Conservation (phyloP, 2,888 invertebrate genomes). For the Drosophila putrida region DNA sequence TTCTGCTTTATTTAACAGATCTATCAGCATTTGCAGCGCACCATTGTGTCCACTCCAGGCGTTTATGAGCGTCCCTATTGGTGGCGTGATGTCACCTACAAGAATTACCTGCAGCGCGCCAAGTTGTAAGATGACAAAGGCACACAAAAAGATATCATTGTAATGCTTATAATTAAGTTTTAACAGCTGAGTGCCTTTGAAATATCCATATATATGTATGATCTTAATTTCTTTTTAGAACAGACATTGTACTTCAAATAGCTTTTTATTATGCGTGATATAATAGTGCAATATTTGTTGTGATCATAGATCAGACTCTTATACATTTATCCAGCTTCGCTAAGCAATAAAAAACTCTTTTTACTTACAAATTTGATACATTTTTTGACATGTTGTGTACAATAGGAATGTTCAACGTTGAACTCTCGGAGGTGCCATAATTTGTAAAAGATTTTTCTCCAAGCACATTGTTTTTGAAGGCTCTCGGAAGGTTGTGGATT, state of each 20-base stretch:
- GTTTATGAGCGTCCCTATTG: constrained; percentile 90
- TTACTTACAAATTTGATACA: constrained; percentile 4
- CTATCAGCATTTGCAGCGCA: constrained; percentile 90
- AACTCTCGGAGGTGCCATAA: not conserved
- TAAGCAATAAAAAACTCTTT: constrained; percentile 2
- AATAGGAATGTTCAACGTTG: not conserved
- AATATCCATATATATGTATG: constrained; percentile 1
- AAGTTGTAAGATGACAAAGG: constrained; percentile 72
- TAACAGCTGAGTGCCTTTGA: constrained; percentile 29
- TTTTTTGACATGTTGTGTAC: not conserved
- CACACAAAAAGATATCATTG: not conserved
- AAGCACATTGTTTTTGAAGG: too few species aligned
- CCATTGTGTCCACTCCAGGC: constrained; percentile 88
- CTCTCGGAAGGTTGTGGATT: too few species aligned
- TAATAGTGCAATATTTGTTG: constrained; percentile 32
- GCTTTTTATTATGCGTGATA: constrained; percentile 30
- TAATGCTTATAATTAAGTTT: constrained; percentile 23
- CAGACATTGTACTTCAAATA: constrained; percentile 8
- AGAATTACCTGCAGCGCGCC: constrained; percentile 79
- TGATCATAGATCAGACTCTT: constrained; percentile 20
- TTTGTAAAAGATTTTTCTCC: too few species aligned
- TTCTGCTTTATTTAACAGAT: constrained; percentile 86
- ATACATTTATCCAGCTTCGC: constrained; percentile 9
- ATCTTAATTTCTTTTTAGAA: constrained; percentile 12
- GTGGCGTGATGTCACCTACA: constrained; percentile 90